Base-by-base conservation (phyloP, 2,797 vertebrate genomes). In the Myioborus miniatus region DNA sequence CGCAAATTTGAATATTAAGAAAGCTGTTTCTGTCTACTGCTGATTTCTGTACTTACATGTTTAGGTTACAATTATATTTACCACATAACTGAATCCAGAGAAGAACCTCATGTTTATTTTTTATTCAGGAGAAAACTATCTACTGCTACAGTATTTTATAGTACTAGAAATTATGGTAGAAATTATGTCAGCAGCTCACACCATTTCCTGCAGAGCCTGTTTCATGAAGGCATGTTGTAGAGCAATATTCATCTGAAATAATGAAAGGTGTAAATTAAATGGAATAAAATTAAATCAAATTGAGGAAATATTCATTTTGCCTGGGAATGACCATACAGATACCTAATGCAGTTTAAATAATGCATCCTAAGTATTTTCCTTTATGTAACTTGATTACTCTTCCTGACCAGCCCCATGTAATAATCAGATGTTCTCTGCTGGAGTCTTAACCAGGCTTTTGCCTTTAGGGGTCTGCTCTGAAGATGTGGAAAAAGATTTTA, bases 191-290 rank as follows among this genome's bases (percentile, higher is more conserved):
- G 41, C 37, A 85, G 56, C 24, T 91, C 37, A 44, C 41, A 74
- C 12, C 7, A 41, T 78, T 80, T 94, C 58, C 89, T 83, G 82
- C 64, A 68, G n/a, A 89, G 15, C 20, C 30, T 65, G 20, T 77
- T 87, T 87, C 22, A 5, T 6, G 26, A 50, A 83, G 52, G 64
- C 44, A 23, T n/a, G 26, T 21, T 75, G 34, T 47, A 65, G 29
- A 56, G 19, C 36, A 67, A 81, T 81, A 72, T 56, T 82, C 19
- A 93, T 76, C 26, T 0, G 1, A 89, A 88, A 52, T 76, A 94
- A 95, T 11, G 4, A 79, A 93, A 96, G 80, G 67, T 94, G 83
- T 93, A 80, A 94, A 95, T 93, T 93, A 82, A 93, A 67, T 64
- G 56, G 64, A 90, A 74, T 64, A 47, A 89, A 89, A 93, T 72